Evolutionary conservation across 2,797 vertebrate genomes (phyloP).

Genomic region (Gadopsis marmoratus): DNA sequence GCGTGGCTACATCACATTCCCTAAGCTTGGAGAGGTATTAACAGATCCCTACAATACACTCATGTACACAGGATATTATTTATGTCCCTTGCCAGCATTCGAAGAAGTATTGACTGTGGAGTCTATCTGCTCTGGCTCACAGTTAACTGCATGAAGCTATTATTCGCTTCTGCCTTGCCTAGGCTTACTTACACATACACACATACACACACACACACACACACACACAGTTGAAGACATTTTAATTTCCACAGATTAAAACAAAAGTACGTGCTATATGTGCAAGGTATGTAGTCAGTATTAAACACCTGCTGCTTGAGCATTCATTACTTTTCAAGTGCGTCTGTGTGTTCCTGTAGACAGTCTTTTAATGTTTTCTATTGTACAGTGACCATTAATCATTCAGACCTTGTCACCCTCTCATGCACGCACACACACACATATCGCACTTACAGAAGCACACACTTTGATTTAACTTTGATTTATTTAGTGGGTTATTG

Average conservation of each 20-base stretch:
- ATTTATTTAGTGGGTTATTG: slow-evolving; percentile 52
- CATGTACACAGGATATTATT: slow-evolving; percentile 25
- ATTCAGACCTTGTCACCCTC: slow-evolving; percentile 45
- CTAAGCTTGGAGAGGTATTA: slow-evolving; percentile 25
- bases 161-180: slow-evolving; percentile 50
- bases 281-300: slow-evolving; percentile 28
- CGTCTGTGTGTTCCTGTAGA: slow-evolving; percentile 21
- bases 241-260: slow-evolving; percentile 1
- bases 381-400: slow-evolving; percentile 57
- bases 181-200: slow-evolving; percentile 31
- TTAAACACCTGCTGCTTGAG: slow-evolving; percentile 49
- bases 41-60: slow-evolving; percentile 8
- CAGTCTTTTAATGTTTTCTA: slow-evolving; percentile 38
- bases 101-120: slow-evolving; percentile 64
- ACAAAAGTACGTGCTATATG: not conserved
- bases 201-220: not conserved
- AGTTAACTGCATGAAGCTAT: slow-evolving; percentile 71
- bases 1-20: too few species aligned
- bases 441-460: not conserved
- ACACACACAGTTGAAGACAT: not conserved
- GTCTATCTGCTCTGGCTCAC: slow-evolving; percentile 53
- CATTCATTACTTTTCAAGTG: slow-evolving; percentile 48
- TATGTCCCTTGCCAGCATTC: slow-evolving; percentile 47
- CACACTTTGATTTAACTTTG: slow-evolving; percentile 14
- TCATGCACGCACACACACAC: not conserved